Base-by-base conservation (phyloP, 1,140 invertebrate species). In the Brachystomella parvula region DNA sequence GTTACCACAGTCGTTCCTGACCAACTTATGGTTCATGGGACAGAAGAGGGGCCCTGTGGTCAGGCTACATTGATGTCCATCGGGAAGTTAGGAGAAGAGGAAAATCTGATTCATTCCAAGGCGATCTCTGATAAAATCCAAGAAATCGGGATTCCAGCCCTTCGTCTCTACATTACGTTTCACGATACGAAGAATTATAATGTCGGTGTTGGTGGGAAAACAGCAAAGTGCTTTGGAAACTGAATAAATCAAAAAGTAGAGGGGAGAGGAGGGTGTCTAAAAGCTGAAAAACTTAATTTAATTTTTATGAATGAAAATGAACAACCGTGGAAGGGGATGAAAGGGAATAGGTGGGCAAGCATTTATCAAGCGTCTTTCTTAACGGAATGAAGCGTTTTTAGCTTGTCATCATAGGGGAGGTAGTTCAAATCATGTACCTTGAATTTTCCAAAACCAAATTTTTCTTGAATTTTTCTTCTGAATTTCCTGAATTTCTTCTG, bases 71-170 rank as follows among this genome's bases (percentile, higher is more conserved):
- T 87, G 6, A 82, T 82, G 79, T 84, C 84, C 30, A 85, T 87
- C 75, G 86, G 85, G 2, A 76, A 79, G 44, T 76, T 87, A 12
- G 83, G 84, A 3, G 78, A 82, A 24, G 79, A 82, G 58, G 79
- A 84, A 73, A 87, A 87, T 71, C 86, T 86, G 73, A 83, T 83
- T 65, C 81, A 84, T 77, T 79, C 85, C 2, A 81, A 82, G 75
- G 79, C 78, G 26, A 73, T 87, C 6, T 83, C 76, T 76, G 81
- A 83, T 32, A 75, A 82, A 47, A 75, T 87, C 31, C 79, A 82
- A 67, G 78, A 81, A 68, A 74, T 87, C 2, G 83, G 82, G 17
- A 80, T 87, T 21, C 75, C 82, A 26, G 75, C 75, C 61, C 81
- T 68, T 75, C 84, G 83, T 68, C 81, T 86, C 79, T 86, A 86